phyloP scores from a whole-genome alignment of 2,888 invertebrate genomes.

The Antheraea assamensis region DNA sequence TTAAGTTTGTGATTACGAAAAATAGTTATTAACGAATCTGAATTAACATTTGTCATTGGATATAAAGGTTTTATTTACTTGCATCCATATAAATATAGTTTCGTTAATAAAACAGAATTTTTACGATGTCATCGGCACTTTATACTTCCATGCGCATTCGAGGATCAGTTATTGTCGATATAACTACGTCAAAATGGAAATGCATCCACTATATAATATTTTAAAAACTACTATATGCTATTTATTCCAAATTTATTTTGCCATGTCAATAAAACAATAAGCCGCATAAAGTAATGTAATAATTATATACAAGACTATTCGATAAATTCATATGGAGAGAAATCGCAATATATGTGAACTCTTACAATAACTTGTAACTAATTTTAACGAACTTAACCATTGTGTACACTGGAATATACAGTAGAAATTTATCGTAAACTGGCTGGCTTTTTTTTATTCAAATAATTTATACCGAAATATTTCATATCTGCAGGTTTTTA shows the following conservation, averaged over 20 bases:
- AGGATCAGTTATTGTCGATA: neutral
- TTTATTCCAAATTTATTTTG: neutral
- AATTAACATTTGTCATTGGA: neutral
- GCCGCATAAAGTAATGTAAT: neutral
- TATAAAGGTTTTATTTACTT: neutral
- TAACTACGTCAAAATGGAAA: neutral
- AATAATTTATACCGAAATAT: too few relatives aligned
- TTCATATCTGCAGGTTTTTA: too few relatives aligned
- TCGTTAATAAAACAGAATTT: neutral
- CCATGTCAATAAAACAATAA: neutral
- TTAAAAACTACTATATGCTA: neutral
- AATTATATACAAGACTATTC: neutral
- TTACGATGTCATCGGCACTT: conserved; percentile 2
- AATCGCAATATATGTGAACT: neutral
- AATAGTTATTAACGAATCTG: too few relatives aligned
- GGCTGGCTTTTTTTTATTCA: too few relatives aligned
- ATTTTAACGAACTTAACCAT: neutral
- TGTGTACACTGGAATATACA: neutral
- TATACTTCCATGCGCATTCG: neutral
- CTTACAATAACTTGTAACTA: neutral
- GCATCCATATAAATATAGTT: neutral
- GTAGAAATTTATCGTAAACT: neutral
- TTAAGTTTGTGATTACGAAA: too few relatives aligned
- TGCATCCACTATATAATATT: neutral
- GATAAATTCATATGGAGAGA: neutral